Percentiles rank a stretch among this genome's conserved stretches.
phyloP scores from a whole-genome alignment of 64 coral and sea anemone species.

The Catalaphyllia jardinei region DNA sequence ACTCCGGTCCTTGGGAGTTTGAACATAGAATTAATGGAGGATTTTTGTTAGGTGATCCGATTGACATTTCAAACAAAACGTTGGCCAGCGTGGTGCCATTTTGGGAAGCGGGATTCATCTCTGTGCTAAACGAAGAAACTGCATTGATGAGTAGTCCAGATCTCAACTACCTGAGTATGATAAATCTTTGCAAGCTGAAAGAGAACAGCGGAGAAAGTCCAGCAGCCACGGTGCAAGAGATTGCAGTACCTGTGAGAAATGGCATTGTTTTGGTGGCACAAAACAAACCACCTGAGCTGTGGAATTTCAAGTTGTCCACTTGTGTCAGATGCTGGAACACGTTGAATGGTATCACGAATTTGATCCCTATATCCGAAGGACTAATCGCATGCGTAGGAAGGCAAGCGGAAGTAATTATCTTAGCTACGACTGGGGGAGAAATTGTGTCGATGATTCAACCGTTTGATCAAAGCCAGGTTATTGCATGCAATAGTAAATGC shows the following conservation, averaged over 20 bases:
- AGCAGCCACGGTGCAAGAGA: background rate
- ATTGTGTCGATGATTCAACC: background rate
- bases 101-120: background rate
- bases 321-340: background rate
- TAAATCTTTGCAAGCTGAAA: background rate
- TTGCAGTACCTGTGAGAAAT: background rate
- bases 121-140: background rate
- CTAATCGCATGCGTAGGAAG: conserved; percentile 1
- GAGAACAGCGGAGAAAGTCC: background rate
- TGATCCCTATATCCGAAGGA: background rate
- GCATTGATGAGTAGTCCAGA: conserved; percentile 12
- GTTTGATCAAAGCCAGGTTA: background rate
- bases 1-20: background rate
- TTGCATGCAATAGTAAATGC: background rate
- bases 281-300: background rate
- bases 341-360: background rate
- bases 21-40: background rate
- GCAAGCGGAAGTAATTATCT: background rate
- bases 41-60: background rate
- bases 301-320: background rate
- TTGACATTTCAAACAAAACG: background rate
- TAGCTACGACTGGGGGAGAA: background rate
- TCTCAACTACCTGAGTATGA: background rate
- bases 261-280: background rate
- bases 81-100: background rate